A percentile compares a stretch with the other conserved stretches of the same genome.
Conservation (phyloP, 2,888 invertebrate genomes). For the Ashinkailepas kermadecensis region DNA sequence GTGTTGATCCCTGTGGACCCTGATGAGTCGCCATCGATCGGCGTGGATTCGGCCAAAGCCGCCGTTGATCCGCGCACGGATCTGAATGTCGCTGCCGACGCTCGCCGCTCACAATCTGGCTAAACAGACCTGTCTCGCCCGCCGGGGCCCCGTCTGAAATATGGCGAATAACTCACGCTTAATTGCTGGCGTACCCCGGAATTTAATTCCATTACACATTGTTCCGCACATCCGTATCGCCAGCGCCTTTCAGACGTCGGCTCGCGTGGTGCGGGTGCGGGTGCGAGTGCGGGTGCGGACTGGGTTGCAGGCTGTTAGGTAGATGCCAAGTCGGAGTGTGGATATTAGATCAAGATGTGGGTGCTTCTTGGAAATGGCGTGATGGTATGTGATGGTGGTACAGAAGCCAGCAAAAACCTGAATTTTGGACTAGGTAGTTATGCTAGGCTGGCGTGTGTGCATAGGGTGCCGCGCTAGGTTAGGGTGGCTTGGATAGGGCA, state of each 20-base stretch:
- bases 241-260: neutral
- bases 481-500: too few relatives aligned
- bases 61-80: neutral
- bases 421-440: too few relatives aligned
- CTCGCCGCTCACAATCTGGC: neutral
- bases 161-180: conserved; percentile 17
- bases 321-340: neutral
- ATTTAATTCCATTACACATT: conserved; percentile 17
- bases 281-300: neutral
- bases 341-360: too few relatives aligned
- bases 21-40: too few relatives aligned
- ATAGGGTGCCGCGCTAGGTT: too few relatives aligned
- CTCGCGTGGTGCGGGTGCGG: neutral
- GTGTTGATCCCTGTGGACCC: too few relatives aligned
- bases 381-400: too few relatives aligned
- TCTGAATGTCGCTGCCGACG: neutral
- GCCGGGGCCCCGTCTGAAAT: neutral
- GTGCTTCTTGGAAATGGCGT: too few relatives aligned
- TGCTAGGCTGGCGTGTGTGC: too few relatives aligned
- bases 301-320: neutral
- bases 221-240: neutral
- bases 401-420: too few relatives aligned
- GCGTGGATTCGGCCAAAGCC: neutral
- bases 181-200: conserved; percentile 2
- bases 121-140: neutral